These are phyloP conservation scores for Myanophis thanlyinensis DNA, from an alignment of 2,113 vertebrate species.

Conservation along the genomic window DNA sequence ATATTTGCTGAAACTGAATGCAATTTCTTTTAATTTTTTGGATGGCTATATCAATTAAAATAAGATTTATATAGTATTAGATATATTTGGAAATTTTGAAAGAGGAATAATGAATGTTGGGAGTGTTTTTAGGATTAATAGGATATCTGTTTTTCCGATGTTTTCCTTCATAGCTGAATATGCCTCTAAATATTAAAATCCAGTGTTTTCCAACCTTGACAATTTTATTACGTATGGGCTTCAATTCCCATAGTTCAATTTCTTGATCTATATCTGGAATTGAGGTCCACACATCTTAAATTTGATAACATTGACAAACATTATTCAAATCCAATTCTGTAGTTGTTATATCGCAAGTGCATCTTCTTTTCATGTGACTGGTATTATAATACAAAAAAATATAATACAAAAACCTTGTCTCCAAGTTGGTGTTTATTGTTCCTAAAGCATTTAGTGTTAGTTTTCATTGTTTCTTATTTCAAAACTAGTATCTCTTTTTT, in stretches of 20 bases:
- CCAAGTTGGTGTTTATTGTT: neutral
- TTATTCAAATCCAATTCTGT: neutral
- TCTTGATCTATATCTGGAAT: neutral
- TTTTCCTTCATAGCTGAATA: neutral
- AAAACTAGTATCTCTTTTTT: neutral
- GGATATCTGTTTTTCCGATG: neutral
- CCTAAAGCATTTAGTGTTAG: neutral
- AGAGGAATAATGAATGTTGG: neutral
- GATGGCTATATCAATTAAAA: slow-evolving; percentile 7
- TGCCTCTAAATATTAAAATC: neutral
- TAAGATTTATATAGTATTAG: neutral
- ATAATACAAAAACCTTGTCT: neutral
- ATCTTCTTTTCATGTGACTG: neutral
- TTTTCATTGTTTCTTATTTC: neutral
- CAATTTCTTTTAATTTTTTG: neutral
- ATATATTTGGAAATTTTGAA: neutral
- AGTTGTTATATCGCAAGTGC: neutral
- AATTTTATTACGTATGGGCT: neutral
- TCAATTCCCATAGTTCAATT: neutral
- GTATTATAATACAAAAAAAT: neutral
- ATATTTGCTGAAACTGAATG: neutral
- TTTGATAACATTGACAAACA: neutral
- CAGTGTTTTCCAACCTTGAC: neutral
- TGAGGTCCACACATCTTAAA: neutral
- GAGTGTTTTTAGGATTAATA: neutral